phyloP scores from a whole-genome alignment of 2,888 invertebrate species.

The Drosophila suboccidentalis region DNA sequence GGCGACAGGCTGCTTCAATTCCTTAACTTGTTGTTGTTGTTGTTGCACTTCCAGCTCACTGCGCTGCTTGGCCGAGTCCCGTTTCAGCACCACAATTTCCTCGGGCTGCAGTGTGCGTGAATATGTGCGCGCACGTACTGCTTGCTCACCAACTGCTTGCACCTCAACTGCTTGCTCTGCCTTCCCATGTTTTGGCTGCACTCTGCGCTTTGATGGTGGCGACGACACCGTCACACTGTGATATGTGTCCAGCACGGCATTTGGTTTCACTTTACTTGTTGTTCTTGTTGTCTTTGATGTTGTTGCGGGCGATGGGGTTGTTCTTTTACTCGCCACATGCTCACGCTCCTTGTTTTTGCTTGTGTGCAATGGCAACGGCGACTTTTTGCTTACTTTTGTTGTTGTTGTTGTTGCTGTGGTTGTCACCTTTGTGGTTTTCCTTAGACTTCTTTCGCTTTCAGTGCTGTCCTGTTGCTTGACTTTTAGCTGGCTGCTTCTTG shows the following conservation, averaged over 20 bases:
- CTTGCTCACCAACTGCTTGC: constrained; percentile 5
- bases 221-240: constrained; percentile 85
- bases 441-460: constrained; percentile 46
- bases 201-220: constrained; percentile 82
- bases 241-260: constrained; percentile 83
- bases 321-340: constrained; percentile 34
- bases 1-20: constrained; percentile 78
- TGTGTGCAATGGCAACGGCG: constrained; percentile 32
- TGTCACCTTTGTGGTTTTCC: constrained; percentile 45
- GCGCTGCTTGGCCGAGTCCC: constrained; percentile 65
- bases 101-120: constrained; percentile 81
- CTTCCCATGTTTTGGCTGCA: constrained; percentile 46
- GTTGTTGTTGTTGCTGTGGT: constrained; percentile 30
- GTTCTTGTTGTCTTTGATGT: constrained; percentile 31
- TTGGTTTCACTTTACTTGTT: constrained; percentile 72
- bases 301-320: constrained; percentile 62
- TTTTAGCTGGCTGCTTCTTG: constrained; percentile 34
- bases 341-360: constrained; percentile 47
- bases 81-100: constrained; percentile 79
- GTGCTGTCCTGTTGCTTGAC: constrained; percentile 50
- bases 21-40: constrained; percentile 13
- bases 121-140: constrained; percentile 48
- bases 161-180: constrained; percentile 11
- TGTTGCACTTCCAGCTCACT: constrained; percentile 56
- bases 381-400: constrained; percentile 33